A percentile compares a stretch with the other conserved stretches of the same genome.
These are phyloP conservation scores for Glaucopsyche alexis DNA, from an alignment of 2,888 invertebrate species.

Conservation along the genomic window DNA sequence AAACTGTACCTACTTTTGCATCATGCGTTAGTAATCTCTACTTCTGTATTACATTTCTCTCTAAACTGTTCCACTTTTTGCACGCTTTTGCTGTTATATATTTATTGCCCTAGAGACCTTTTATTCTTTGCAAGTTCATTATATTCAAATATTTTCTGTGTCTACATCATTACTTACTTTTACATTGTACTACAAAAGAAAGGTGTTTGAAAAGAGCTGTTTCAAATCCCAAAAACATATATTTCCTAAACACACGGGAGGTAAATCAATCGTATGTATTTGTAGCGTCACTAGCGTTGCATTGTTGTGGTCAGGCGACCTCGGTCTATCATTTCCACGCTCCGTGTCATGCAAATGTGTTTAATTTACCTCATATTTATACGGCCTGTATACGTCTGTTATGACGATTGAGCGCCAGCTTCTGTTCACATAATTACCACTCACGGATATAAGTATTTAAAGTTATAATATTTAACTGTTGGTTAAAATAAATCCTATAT, in stretches of 20 bases:
- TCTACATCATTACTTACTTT: too few species aligned
- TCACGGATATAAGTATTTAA: neutral
- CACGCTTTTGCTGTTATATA: too few species aligned
- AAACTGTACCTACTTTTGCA: neutral
- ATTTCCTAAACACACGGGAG: neutral
- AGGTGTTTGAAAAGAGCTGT: too few species aligned
- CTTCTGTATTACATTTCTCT: neutral
- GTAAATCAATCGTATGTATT: neutral
- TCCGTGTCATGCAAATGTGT: conserved; percentile 34
- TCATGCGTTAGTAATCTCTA: neutral
- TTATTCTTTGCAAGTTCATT: too few species aligned
- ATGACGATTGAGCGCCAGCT: neutral
- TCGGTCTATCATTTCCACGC: conserved; percentile 37
- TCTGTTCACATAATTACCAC: neutral
- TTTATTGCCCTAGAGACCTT: too few species aligned
- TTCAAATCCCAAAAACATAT: neutral
- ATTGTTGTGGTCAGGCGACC: conserved; percentile 34
- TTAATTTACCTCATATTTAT: neutral
- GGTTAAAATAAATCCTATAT: too few species aligned
- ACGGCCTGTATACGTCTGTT: neutral
- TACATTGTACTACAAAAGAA: too few species aligned
- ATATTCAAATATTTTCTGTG: too few species aligned
- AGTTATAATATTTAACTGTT: too few species aligned
- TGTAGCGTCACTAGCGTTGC: neutral
- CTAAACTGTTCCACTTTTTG: too few species aligned